Base-by-base conservation (phyloP, 2,888 invertebrate genomes). In the Monoplex corrugatus region DNA sequence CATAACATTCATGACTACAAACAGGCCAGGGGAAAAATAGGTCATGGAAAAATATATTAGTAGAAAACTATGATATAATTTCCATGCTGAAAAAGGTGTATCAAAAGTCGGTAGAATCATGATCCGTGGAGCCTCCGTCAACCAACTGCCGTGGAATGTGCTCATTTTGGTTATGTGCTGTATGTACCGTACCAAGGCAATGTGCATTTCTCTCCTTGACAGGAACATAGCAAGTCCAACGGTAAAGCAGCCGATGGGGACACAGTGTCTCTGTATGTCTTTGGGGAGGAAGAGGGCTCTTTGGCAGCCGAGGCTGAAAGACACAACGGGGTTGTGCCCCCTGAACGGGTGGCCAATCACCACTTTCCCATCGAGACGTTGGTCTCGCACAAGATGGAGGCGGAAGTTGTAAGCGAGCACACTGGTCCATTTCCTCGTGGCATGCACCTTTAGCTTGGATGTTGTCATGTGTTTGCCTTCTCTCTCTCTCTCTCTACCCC, bases 221-320 rank as follows among this genome's bases (percentile, higher is more conserved):
- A 85, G 63, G 85, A 89, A n/a, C n/a, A 45, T 0, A 16, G n/a
- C 10, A 45, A 32, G 19, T 2, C 28, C 78, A 86, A 80, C 50
- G 84, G 86, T 35, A 89, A 63, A 75, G 82, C 87, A 32, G 89
- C 87, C 50, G 94, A 94, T 40, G 93, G 92, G 50, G 95, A 95
- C 89, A 93, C 93, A 35, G 93, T 95, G 88, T 95, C 95, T 90
- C 91, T 95, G 89, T 95, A 93, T 93, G 94, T 95, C 72, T 95
- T 95, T 92, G 95, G 95, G 32, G 95, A 95, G 90, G 95, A 95
- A 44, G 95, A 95, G 90, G 91, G 93, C 35, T 91, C 91, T 80
- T 90, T 95, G 43, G 93, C 93, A 10, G 90, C 89, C 6, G 94
- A 94, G 87, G 94, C 94, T n/a, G 93, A 93, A 68, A 88, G 89